phyloP scores from a whole-genome alignment of 2,888 invertebrate species.

The Meiosimyza decipiens region DNA sequence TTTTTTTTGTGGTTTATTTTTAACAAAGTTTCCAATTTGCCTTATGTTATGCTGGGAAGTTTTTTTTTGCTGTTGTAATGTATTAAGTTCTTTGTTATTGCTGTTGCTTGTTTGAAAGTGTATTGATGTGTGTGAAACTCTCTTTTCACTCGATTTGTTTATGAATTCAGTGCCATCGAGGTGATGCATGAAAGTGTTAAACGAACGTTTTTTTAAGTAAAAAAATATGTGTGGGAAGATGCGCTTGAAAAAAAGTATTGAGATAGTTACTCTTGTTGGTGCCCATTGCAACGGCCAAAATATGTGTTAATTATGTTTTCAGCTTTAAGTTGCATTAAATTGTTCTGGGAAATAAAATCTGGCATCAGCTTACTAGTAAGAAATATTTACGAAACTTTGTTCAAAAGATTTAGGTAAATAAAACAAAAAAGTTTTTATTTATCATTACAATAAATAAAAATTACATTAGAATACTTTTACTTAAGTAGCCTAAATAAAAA shows the following conservation, averaged over 20 bases:
- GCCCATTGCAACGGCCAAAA: too few relatives aligned
- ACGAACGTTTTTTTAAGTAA: neutral
- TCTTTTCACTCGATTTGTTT: slow-evolving; percentile 30
- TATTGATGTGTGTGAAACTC: slow-evolving; percentile 24
- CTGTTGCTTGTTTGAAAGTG: neutral
- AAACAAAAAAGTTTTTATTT: too few relatives aligned
- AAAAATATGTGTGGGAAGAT: slow-evolving; percentile 28
- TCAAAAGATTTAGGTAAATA: too few relatives aligned
- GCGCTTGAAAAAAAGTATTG: too few relatives aligned
- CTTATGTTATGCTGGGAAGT: slow-evolving; percentile 15
- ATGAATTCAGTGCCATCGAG: slow-evolving; percentile 1
- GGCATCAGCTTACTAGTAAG: too few relatives aligned
- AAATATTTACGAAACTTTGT: neutral
- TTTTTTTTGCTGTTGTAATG: slow-evolving; percentile 1
- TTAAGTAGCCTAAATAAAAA: slow-evolving; percentile 1
- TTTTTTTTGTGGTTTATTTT: slow-evolving; percentile 1
- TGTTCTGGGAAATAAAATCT: too few relatives aligned
- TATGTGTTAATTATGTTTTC: too few relatives aligned
- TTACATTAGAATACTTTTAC: too few relatives aligned
- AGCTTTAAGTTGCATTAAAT: too few relatives aligned
- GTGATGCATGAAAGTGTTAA: slow-evolving; percentile 26
- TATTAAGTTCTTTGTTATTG: slow-evolving; percentile 11
- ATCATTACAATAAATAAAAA: too few relatives aligned
- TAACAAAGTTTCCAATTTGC: neutral
- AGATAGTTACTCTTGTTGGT: too few relatives aligned